Base-by-base conservation (phyloP, 2,797 vertebrate species). In the Sparidentex hasta region DNA sequence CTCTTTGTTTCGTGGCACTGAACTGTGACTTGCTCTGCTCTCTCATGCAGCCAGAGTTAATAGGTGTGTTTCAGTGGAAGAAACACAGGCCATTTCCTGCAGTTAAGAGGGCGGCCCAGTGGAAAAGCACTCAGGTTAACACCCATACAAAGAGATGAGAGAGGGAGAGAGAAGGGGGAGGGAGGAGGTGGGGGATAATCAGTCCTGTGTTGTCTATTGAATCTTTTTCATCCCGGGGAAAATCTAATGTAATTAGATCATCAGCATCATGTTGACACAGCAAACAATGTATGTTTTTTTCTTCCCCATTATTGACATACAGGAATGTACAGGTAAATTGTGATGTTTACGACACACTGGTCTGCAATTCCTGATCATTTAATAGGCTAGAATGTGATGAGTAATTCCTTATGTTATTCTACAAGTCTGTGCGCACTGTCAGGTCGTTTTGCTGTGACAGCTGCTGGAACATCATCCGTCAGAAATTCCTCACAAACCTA, bases 111-210 rank as follows among this genome's bases (percentile, higher is more conserved):
- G 73, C 3, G 7, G 80, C 71, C 46, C 21, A 44, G 14, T 81
- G 86, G 78, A 82, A 87, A 87, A 88, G 80, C 82, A 84, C 81
- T 82, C 68, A 51, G 75, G 81, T 78, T 76, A 80, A 86, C 73
- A 82, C 88, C 79, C 86, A 77, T 71, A 64, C 12, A 76, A 21
- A 83, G 68, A 64, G 18, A 57, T 38, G 54, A 41, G 55, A 41
- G 51, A 29, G 17, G 50, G 27, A 18, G 47, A 12, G 25, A 11
- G 33, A 21, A n/a, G 46, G 23, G 52, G 33, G 21, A 46, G 21
- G 52, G 57, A 25, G 33, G 44, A 56, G 29, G 18, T 58, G 13
- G 14, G 23, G 55, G 25, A 18, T 25, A 43, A 58, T 75, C 46
- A 25, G 50, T 76, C 41, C 13, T 25, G n/a, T 33, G 29, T 8